Percentiles rank a stretch among this genome's conserved stretches.
These are phyloP conservation scores for Chymomyza caudatula DNA, from an alignment of 2,888 invertebrate species.

Conservation along the genomic window DNA sequence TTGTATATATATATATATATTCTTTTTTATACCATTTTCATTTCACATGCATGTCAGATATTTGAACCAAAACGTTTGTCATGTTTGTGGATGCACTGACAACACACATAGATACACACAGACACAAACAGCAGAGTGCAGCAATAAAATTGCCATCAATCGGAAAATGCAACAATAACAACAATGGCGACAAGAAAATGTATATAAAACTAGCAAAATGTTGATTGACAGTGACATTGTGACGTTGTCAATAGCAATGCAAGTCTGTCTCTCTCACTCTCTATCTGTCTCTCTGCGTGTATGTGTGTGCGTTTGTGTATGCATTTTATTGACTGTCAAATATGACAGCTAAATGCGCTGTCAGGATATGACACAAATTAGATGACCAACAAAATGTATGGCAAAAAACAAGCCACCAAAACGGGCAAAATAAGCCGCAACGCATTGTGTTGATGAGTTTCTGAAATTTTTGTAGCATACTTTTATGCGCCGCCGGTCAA, in stretches of 20 bases:
- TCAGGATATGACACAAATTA: slow-evolving; percentile 30
- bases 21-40: slow-evolving; percentile 52
- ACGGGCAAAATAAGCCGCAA: background rate
- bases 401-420: background rate
- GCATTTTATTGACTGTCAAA: slow-evolving; percentile 37
- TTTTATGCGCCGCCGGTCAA: background rate
- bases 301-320: background rate
- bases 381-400: slow-evolving; percentile 26
- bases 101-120: background rate
- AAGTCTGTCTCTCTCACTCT: slow-evolving; percentile 11
- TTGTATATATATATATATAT: too few relatives aligned
- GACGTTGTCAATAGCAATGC: slow-evolving; percentile 38
- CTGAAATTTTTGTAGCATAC: background rate
- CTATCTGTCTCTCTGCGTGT: background rate
- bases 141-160: slow-evolving; percentile 67
- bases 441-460: background rate
- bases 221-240: slow-evolving; percentile 74
- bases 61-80: slow-evolving; percentile 34
- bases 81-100: slow-evolving; percentile 36
- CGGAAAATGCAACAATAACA: slow-evolving; percentile 42
- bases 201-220: slow-evolving; percentile 45
- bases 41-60: slow-evolving; percentile 40
- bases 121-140: slow-evolving; percentile 50
- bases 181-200: slow-evolving; percentile 3
- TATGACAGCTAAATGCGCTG: slow-evolving; percentile 28